Evolutionary conservation across 2,888 invertebrate species (phyloP), one percentile per base, ranked within the genome.

Genomic region (Isoperla grammatica): DNA sequence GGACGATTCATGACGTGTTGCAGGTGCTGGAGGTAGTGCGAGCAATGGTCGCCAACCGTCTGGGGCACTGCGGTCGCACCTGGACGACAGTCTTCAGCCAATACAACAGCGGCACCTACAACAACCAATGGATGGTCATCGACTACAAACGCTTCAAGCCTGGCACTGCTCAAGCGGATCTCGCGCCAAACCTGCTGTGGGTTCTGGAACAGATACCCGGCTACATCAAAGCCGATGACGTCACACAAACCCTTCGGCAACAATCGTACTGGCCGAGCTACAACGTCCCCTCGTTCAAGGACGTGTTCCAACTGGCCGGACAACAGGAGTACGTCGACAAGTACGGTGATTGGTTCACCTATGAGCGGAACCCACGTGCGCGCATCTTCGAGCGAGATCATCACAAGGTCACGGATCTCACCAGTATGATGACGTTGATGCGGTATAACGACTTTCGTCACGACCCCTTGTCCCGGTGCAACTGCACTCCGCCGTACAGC

Each of bases 101-200:
- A 35, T 78, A 80, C 72, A 87, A 87, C 75, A 86, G 85, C 70
- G 87, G 87, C 62, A 87, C 87, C 37, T 86, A 87, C 74, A 88
- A 88, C 71, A 87, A 88, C 70, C 85, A 88, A 70, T 88, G 87
- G 86, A 85, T 75, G 78, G 74, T 80, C 58, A 78, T 87, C 19
- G 85, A 88, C 73, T 87, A 85, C 73, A 84, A 84, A 17, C 75
- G 75, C 67, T 87, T 87, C 71, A 73, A 68, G 42, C 78, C 81
- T 1, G 73, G 74, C 17, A 29, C 22, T 1, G 17, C 35, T 4
- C 50, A n/a, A 1, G 40, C 50, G 6, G 35, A 45, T 20, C 58
- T 58, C n/a, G 48, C 42, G 15, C 37, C 40, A 13, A 48, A 49
- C 3, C 72, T 84, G 29, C 76, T 87, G 60, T 82, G 81, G 77